Evolutionary conservation across 2,113 vertebrate species (phyloP), one percentile per base, ranked within the genome.

Genomic region (Microcebus murinus): DNA sequence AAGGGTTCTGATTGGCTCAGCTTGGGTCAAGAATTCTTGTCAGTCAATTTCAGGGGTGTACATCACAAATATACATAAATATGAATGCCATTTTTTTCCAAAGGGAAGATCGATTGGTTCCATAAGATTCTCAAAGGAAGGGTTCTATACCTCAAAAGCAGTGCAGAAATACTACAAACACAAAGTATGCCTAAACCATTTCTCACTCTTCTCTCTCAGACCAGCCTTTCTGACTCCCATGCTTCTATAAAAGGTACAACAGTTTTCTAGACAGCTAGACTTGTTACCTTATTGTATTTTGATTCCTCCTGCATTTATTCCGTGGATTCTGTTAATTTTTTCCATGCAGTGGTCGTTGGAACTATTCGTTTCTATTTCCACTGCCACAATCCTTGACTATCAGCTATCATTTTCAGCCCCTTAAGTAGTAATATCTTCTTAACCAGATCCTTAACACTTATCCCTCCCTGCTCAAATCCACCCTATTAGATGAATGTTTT

Each of bases 391-490:
- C 20, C n/a, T 85, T 95, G 82, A 83, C 45, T 73, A 77, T 45
- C n/a, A 76, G 55, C 31, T 73, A 48, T 81, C 50, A 50, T 52
- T 34, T 73, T 88, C 84, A 91, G 73, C 27, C 89, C 42, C 55
- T 85, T 93, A 95, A 96, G 91, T 10, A 95, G 55, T 79, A 94
- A 11, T 87, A 73, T 85, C 48, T 95, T 95, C 48, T 83, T 96
- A 94, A 86, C 18, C n/a, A 82, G 52, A 92, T 80, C 68, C 21
- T 88, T 84, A 92, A 50, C 79, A 84, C 39, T 79, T 45, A 45
- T 45, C 45, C 45, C 6, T 45, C 45, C 45, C 45, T 84, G 52
- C 27, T 93, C n/a, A 88, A 81, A 88, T 76, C 39, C 12, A 94
- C 34, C 34, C 11, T 74, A 36, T 55, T 67, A 85, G 61, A 86